phyloP scores from a whole-genome alignment of 2,113 vertebrate genomes.

The Pterocles orientalis region DNA sequence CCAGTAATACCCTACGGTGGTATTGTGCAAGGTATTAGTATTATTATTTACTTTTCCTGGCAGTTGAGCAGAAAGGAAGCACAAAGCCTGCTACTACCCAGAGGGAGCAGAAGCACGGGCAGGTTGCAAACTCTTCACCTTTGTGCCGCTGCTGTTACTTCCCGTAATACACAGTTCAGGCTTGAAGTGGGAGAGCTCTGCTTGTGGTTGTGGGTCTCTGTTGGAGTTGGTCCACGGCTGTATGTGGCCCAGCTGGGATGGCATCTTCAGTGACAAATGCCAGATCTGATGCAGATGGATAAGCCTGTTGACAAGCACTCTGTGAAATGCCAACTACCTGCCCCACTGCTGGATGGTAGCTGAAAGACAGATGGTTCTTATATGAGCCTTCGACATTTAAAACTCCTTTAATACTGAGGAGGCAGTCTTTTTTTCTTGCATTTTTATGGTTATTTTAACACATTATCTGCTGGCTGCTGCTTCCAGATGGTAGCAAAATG shows the following conservation, averaged over 20 bases:
- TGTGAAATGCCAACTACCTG: constrained; percentile 6
- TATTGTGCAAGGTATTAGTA: background rate
- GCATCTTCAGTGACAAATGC: background rate
- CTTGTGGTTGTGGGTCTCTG: accelerated
- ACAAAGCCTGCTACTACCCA: background rate
- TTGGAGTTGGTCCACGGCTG: background rate
- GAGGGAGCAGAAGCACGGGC: background rate
- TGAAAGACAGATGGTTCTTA: background rate
- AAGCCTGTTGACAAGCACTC: background rate
- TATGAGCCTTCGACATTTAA: constrained; percentile 18
- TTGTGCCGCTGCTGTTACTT: background rate
- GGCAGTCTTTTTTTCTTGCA: accelerated
- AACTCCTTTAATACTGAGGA: background rate
- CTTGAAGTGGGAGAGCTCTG: background rate
- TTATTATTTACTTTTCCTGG: background rate
- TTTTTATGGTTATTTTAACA: background rate
- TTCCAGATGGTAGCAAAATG: background rate
- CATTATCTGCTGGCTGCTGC: background rate
- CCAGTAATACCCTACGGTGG: accelerated
- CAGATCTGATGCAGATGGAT: background rate
- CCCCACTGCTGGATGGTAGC: background rate
- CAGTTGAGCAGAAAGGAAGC: background rate
- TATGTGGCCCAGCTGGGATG: background rate
- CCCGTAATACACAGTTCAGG: accelerated
- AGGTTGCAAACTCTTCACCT: background rate